Conservation (phyloP, 2,797 vertebrate species). For the Moxostoma hubbsi region DNA sequence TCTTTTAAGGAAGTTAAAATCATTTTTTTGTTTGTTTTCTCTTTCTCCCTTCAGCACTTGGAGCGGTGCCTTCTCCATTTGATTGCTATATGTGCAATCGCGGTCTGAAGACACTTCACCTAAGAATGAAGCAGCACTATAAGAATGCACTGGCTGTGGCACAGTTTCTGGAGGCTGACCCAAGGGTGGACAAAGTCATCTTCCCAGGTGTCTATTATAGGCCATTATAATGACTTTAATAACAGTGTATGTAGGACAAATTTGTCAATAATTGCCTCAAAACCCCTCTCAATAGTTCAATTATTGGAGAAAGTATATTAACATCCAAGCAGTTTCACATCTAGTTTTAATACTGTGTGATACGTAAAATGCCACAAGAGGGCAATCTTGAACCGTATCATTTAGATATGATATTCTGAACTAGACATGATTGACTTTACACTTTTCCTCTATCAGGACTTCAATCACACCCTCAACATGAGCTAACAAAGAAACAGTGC, state of each 20-base stretch:
- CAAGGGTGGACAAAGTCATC: slow-evolving; percentile 85
- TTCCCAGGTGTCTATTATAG: slow-evolving; percentile 83
- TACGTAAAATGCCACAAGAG: background rate
- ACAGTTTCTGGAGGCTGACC: slow-evolving; percentile 81
- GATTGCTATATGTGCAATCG: slow-evolving; percentile 91
- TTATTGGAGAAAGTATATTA: too few species aligned
- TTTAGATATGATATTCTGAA: background rate
- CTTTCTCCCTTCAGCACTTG: slow-evolving; percentile 77
- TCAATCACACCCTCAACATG: slow-evolving; percentile 88
- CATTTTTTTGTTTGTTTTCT: background rate
- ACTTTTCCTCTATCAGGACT: slow-evolving; percentile 77
- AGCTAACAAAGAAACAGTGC: slow-evolving; percentile 86
- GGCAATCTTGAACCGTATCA: background rate
- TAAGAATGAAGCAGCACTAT: slow-evolving; percentile 93
- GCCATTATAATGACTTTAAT: background rate
- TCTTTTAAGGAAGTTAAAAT: too few species aligned
- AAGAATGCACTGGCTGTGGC: slow-evolving; percentile 84
- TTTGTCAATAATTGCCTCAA: background rate
- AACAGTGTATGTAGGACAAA: background rate
- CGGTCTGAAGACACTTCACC: slow-evolving; percentile 88
- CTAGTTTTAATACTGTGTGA: too few species aligned
- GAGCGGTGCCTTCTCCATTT: slow-evolving; percentile 89
- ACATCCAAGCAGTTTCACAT: too few species aligned
- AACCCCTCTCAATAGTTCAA: too few species aligned
- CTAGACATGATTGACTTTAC: background rate